Conservation (phyloP, 2,888 invertebrate genomes). For the Megastigmus dorsalis region DNA sequence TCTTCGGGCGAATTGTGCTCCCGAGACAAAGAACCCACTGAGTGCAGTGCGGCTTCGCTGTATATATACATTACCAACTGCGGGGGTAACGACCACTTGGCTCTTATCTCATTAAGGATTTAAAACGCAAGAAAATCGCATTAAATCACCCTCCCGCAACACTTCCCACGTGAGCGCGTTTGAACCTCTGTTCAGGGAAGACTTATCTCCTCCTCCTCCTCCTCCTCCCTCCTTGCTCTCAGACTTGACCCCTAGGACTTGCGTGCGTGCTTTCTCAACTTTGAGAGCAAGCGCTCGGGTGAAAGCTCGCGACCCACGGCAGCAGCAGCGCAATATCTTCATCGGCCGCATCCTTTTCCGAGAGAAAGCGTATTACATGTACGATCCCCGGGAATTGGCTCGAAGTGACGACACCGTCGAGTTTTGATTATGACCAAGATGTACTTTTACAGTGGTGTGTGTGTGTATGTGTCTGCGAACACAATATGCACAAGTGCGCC, state of each 20-base stretch:
- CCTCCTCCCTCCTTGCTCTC: too few species aligned
- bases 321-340: constrained; percentile 12
- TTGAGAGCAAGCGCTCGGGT: background rate
- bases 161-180: too few species aligned
- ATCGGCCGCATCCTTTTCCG: constrained; percentile 36
- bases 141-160: constrained; percentile 31
- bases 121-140: constrained; percentile 36
- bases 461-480: background rate
- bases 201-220: too few species aligned
- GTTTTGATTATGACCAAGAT: too few species aligned
- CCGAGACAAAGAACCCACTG: constrained; percentile 36
- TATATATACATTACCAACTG: too few species aligned
- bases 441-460: too few species aligned
- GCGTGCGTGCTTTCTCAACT: background rate
- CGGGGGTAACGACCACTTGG: constrained; percentile 41
- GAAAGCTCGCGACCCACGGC: too few species aligned
- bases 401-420: too few species aligned
- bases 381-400: too few species aligned
- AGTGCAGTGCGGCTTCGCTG: background rate
- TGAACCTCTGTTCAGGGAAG: constrained; percentile 2
- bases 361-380: background rate
- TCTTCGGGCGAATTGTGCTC: background rate
- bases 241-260: constrained; percentile 16
- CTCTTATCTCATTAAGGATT: constrained; percentile 43
- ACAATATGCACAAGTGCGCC: background rate